phyloP scores from a whole-genome alignment of 2,797 vertebrate species.

The Yasuhikotakia modesta region DNA sequence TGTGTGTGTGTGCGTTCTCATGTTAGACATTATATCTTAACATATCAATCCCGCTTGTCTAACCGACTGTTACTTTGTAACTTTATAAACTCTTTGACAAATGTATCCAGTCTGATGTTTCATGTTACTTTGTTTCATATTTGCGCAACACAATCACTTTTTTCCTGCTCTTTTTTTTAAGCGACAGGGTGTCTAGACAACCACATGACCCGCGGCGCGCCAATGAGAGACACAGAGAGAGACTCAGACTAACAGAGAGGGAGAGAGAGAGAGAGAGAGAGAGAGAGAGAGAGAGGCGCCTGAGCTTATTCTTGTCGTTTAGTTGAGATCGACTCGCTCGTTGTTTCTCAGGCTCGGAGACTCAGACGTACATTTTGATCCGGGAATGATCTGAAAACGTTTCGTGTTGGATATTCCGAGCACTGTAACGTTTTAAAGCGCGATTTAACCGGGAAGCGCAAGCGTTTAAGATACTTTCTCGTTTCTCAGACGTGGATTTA shows the following conservation, averaged over 20 bases:
- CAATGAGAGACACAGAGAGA: conserved; percentile 70
- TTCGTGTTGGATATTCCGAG: conserved; percentile 39
- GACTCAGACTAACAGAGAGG: conserved; percentile 33
- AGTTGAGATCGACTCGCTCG: conserved; percentile 64
- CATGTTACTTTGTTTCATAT: conserved; percentile 87
- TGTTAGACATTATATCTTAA: background rate
- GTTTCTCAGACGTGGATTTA: conserved; percentile 64
- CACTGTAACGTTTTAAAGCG: background rate
- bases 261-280: conserved; percentile 31
- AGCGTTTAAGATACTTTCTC: conserved; percentile 36
- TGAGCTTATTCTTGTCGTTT: conserved; percentile 73
- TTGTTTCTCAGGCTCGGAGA: conserved; percentile 63
- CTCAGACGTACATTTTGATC: conserved; percentile 16
- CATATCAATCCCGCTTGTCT: background rate
- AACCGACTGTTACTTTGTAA: conserved; percentile 9
- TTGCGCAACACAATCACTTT: conserved; percentile 92
- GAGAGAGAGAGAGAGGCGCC: conserved; percentile 66
- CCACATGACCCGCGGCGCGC: conserved; percentile 90
- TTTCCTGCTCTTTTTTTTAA: conserved; percentile 78
- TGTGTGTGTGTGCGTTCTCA: conserved; percentile 13
- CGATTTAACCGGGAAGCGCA: conserved; percentile 24
- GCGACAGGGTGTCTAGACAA: conserved; percentile 98
- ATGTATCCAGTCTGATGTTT: conserved; percentile 59
- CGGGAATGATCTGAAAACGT: conserved; percentile 30
- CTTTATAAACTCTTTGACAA: conserved; percentile 59